A percentile compares a stretch with the other conserved stretches of the same genome.
These are phyloP conservation scores for Amia ocellicauda DNA, from an alignment of 2,113 vertebrate species.

Conservation along the genomic window DNA sequence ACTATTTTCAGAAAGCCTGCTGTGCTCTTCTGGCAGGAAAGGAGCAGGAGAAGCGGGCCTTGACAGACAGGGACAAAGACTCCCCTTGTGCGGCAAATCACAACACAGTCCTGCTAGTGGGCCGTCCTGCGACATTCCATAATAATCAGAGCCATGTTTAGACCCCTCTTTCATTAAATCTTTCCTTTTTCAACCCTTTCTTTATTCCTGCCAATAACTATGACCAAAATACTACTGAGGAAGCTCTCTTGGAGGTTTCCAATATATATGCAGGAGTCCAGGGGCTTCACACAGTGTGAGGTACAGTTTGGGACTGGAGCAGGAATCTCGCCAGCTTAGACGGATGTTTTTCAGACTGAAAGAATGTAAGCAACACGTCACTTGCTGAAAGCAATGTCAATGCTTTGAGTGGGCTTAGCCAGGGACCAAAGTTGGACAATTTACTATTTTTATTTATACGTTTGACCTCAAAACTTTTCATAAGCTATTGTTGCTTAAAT, in stretches of 20 bases:
- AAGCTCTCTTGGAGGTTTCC: slow-evolving; percentile 37
- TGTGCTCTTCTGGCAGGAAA: slow-evolving; percentile 57
- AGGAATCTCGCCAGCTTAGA: no score
- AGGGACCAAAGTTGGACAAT: no score
- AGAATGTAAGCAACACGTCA: no score
- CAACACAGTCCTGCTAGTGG: slow-evolving; percentile 54
- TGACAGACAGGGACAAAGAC: slow-evolving; percentile 76
- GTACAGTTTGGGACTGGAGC: neutral
- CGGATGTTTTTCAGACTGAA: no score
- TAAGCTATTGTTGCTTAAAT: no score
- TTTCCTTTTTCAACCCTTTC: slow-evolving; percentile 44
- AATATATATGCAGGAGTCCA: slow-evolving; percentile 6
- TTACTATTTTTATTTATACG: no score
- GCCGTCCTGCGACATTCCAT: slow-evolving; percentile 50
- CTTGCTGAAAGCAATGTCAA: no score
- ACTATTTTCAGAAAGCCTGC: slow-evolving; percentile 68
- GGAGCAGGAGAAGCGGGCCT: slow-evolving; percentile 49
- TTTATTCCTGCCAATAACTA: slow-evolving; percentile 52
- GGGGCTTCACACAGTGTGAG: neutral
- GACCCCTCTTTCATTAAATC: slow-evolving; percentile 46
- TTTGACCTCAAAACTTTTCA: no score
- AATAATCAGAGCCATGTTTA: slow-evolving; percentile 55
- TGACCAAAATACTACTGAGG: slow-evolving; percentile 46
- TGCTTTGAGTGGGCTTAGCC: no score
- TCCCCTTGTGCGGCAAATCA: slow-evolving; percentile 72